A percentile compares a stretch with the other conserved stretches of the same genome.
Conservation (phyloP, 2,113 vertebrate species). For the Xiphophorus couchianus region DNA sequence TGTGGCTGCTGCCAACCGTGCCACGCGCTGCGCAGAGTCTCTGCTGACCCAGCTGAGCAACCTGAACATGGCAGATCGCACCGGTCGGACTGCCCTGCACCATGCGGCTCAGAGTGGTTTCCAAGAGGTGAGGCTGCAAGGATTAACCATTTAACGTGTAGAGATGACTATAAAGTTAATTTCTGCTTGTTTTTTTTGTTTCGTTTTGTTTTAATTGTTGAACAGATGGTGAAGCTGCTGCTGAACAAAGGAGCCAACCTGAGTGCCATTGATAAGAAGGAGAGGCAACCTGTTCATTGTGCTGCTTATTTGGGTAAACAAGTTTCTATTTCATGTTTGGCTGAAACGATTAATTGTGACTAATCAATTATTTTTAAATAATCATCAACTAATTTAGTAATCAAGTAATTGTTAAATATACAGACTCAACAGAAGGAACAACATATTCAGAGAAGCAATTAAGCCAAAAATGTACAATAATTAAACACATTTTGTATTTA, state of each 20-base stretch:
- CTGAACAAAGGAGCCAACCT: slow-evolving; percentile 94
- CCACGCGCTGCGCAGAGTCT: slow-evolving; percentile 91
- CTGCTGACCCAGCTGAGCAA: slow-evolving; percentile 89
- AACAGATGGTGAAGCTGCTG: slow-evolving; percentile 92
- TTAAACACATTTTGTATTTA: too few species aligned
- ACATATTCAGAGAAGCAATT: too few species aligned
- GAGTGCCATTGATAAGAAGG: slow-evolving; percentile 93
- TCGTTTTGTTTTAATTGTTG: neutral
- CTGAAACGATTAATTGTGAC: too few species aligned
- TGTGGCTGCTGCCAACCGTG: slow-evolving; percentile 92
- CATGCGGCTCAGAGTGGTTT: slow-evolving; percentile 95
- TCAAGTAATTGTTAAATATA: too few species aligned
- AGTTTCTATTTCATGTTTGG: neutral
- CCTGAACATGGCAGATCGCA: slow-evolving; percentile 91
- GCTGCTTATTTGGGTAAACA: slow-evolving; percentile 90
- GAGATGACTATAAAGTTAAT: neutral
- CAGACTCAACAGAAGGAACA: too few species aligned
- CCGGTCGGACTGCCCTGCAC: slow-evolving; percentile 93
- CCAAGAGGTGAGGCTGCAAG: slow-evolving; percentile 82
- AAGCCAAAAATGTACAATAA: too few species aligned
- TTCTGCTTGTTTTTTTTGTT: too few species aligned
- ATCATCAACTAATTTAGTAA: too few species aligned
- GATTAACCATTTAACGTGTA: neutral
- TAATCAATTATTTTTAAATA: too few species aligned
- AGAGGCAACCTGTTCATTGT: slow-evolving; percentile 94